phyloP scores from a whole-genome alignment of 1,140 invertebrate species.

The Drosophila erecta region DNA sequence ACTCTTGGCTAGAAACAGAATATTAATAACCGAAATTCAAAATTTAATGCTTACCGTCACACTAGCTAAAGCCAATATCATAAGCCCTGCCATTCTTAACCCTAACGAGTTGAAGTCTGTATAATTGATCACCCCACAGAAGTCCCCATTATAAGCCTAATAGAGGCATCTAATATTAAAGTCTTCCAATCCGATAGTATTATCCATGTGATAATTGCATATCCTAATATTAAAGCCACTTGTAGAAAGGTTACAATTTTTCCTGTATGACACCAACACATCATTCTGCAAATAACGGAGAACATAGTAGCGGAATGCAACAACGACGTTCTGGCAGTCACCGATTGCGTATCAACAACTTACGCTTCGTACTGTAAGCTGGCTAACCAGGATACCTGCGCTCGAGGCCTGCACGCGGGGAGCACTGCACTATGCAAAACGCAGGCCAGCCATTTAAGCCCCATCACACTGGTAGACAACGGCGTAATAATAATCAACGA shows the following conservation, averaged over 20 bases:
- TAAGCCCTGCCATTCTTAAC: no score
- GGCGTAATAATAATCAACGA: slow-evolving; percentile 18
- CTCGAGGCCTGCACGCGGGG: slow-evolving; percentile 5
- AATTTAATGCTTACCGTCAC: no score
- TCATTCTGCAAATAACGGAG: slow-evolving; percentile 22
- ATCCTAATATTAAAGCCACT: not conserved
- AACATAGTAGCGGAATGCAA: slow-evolving; percentile 35
- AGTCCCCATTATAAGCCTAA: slow-evolving; percentile 3
- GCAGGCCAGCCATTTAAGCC: not conserved
- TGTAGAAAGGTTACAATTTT: slow-evolving; percentile 28
- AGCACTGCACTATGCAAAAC: no score
- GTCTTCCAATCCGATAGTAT: slow-evolving; percentile 30
- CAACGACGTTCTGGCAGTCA: slow-evolving; percentile 21
- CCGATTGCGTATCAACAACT: slow-evolving; percentile 23
- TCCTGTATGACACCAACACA: slow-evolving; percentile 17
- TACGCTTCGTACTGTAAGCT: slow-evolving; percentile 5
- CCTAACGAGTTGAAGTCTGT: no score
- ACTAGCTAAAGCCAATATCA: no score
- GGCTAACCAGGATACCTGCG: not conserved
- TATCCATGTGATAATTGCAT: slow-evolving; percentile 13
- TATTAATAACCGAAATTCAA: no score
- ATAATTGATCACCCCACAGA: slow-evolving; percentile 17
- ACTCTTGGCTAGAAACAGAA: no score
- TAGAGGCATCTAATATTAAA: slow-evolving; percentile 26
- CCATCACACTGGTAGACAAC: not conserved